Percentiles rank a stretch among this genome's conserved stretches.
Conservation (phyloP, 2,797 vertebrate species). For the Psittacula echo region DNA sequence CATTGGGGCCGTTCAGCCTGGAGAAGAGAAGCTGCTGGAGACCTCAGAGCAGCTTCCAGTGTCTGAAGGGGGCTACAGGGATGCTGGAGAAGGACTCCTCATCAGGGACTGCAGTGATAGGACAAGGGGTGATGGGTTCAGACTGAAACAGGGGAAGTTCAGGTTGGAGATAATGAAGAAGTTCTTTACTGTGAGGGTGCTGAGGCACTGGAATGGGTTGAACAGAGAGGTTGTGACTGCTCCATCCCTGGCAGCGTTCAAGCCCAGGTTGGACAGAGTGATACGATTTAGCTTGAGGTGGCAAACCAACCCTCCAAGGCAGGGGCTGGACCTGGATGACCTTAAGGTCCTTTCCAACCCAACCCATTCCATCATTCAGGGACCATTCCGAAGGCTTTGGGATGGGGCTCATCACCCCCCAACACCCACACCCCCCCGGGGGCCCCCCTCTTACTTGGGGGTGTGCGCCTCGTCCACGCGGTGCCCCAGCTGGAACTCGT, state of each 20-base stretch:
- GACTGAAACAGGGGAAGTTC: neutral
- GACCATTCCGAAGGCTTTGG: neutral
- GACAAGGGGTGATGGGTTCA: neutral
- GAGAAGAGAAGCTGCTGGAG: no score
- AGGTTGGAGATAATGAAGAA: neutral
- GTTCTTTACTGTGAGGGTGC: neutral
- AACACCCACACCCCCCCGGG: fast-evolving
- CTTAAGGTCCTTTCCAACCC: neutral
- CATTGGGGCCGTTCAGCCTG: no score
- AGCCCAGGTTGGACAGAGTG: neutral
- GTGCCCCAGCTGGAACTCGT: conserved; percentile 97
- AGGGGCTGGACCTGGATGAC: neutral
- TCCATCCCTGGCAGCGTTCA: neutral
- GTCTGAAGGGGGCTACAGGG: no score
- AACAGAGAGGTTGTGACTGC: neutral
- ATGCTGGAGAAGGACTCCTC: neutral
- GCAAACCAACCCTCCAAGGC: no score
- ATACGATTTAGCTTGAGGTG: neutral
- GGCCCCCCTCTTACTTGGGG: conserved; percentile 87
- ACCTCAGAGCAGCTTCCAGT: no score
- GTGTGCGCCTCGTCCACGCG: conserved; percentile 91
- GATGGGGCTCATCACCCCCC: fast-evolving
- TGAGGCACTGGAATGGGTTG: neutral
- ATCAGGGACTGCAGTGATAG: fast-evolving
- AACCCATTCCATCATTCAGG: neutral